Conservation (phyloP, 2,113 vertebrate species). For the Myanophis thanlyinensis region DNA sequence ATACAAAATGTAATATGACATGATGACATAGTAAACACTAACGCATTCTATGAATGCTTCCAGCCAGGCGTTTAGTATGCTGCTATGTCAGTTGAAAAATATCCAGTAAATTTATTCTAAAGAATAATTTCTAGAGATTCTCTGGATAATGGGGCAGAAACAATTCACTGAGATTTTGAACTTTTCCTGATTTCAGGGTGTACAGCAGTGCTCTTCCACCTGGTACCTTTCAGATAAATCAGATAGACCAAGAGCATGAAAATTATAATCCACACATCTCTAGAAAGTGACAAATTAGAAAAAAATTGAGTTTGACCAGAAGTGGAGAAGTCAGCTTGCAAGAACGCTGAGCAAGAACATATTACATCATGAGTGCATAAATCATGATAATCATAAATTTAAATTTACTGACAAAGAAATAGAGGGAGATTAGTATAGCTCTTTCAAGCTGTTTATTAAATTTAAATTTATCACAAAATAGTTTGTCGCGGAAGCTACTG, state of each 20-base stretch:
- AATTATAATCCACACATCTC: not conserved
- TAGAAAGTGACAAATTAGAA: not conserved
- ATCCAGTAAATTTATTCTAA: slow-evolving; percentile 48
- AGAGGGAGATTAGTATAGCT: too few species aligned
- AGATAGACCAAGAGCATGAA: not conserved
- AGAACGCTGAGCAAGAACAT: slow-evolving; percentile 2
- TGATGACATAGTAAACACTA: slow-evolving; percentile 63
- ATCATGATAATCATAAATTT: too few species aligned
- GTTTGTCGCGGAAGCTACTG: too few species aligned
- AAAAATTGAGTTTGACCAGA: not conserved
- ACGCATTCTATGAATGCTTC: slow-evolving; percentile 60
- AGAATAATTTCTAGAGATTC: slow-evolving; percentile 48
- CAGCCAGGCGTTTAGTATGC: slow-evolving; percentile 55
- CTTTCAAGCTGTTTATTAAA: too few species aligned
- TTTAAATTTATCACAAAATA: too few species aligned
- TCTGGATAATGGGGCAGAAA: slow-evolving; percentile 24
- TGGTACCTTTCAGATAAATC: not conserved
- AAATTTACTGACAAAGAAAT: too few species aligned
- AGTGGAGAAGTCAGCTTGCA: slow-evolving; percentile 25
- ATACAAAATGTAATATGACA: slow-evolving; percentile 61
- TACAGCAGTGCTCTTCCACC: not conserved
- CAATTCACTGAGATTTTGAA: not conserved
- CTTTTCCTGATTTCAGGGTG: not conserved
- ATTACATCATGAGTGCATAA: slow-evolving; percentile 11
- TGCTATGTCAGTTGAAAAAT: slow-evolving; percentile 64